Conservation (phyloP, 1,140 invertebrate species). For the Drosophila burlai region DNA sequence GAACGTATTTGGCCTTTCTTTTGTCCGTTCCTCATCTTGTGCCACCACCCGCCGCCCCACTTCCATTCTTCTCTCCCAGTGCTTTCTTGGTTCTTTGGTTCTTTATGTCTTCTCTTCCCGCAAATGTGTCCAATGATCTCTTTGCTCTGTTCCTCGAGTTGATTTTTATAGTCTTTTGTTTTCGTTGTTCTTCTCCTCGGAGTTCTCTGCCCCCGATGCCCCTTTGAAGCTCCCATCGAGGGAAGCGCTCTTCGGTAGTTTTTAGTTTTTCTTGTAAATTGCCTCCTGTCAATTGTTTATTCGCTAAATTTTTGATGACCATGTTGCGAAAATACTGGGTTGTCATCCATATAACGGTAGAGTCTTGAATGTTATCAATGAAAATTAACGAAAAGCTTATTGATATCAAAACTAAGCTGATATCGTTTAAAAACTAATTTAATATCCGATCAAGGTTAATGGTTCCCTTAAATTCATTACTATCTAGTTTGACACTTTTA, state of each 20-base stretch:
- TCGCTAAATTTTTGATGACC: not conserved
- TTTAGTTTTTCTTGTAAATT: not conserved
- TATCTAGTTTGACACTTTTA: not conserved
- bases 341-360: not conserved
- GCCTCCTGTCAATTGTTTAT: constrained; percentile 1
- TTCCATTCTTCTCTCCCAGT: constrained; percentile 14
- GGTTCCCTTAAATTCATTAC: not conserved
- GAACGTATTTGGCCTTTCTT: constrained; percentile 79
- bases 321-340: not conserved
- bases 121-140: constrained; percentile 77
- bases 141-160: constrained; percentile 55
- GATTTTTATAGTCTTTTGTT: constrained; percentile 59
- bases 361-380: not conserved
- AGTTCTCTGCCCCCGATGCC: constrained; percentile 45
- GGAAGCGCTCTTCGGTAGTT: not conserved
- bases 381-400: not conserved
- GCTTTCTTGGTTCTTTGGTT: constrained; percentile 26
- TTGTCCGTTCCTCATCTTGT: constrained; percentile 50
- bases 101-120: constrained; percentile 34
- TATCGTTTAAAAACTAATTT: too few relatives aligned
- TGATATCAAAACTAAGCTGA: not conserved
- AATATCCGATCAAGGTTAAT: not conserved
- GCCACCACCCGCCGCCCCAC: constrained; percentile 11
- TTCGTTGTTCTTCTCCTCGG: constrained; percentile 25
- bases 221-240: not conserved